A percentile compares a stretch with the other conserved stretches of the same genome.
Evolutionary conservation across 2,113 vertebrate species (phyloP).

Genomic region (Lophius piscatorius): DNA sequence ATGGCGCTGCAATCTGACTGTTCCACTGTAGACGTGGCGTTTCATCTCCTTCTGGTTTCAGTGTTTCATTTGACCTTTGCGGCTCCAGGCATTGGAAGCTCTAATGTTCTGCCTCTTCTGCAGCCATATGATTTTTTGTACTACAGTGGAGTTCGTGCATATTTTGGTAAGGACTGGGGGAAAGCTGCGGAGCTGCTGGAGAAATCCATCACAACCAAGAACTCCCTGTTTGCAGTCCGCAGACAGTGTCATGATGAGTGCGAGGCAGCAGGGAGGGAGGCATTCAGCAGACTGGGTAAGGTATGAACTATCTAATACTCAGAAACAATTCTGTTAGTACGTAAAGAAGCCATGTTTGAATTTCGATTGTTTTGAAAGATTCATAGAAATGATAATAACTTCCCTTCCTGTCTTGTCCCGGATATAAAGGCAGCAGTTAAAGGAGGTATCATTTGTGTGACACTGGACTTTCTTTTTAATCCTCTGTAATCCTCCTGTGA

Average conservation of each 20-base stretch:
- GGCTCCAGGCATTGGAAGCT: constrained; percentile 11
- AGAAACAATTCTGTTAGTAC: too few species aligned
- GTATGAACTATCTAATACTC: too few species aligned
- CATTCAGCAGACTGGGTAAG: constrained; percentile 57
- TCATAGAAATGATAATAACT: background rate
- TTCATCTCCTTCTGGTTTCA: constrained; percentile 21
- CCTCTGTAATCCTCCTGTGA: background rate
- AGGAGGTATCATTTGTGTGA: too few species aligned
- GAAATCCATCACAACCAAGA: constrained; percentile 82
- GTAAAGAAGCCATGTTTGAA: background rate
- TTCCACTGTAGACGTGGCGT: constrained; percentile 81
- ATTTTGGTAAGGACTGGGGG: constrained; percentile 86
- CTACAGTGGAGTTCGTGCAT: constrained; percentile 87
- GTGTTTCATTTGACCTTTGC: background rate
- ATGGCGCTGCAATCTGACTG: constrained; percentile 70
- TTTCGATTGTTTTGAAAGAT: background rate
- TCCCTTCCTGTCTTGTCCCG: too few species aligned
- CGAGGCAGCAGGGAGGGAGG: constrained; percentile 54
- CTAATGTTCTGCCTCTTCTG: constrained; percentile 49
- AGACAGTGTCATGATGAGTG: constrained; percentile 77
- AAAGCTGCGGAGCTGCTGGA: constrained; percentile 86
- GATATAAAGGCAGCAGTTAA: too few species aligned
- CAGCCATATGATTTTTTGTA: constrained; percentile 85
- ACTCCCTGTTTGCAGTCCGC: constrained; percentile 73
- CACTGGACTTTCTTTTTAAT: background rate